Base-by-base conservation (phyloP, 2,888 invertebrate species). In the Meganola albula region DNA sequence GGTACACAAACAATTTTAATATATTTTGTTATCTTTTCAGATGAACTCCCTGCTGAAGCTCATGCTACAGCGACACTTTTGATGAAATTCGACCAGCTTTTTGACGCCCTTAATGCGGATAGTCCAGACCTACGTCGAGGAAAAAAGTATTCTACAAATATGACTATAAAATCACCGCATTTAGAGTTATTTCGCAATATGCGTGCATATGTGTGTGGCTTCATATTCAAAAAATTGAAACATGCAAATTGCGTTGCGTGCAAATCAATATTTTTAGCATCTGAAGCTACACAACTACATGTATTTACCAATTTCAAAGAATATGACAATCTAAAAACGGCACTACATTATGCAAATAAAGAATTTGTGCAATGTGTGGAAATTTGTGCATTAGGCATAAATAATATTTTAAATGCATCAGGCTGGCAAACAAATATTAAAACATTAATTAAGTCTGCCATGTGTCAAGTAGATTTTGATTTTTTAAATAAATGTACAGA, bases 31-130 rank as follows among this genome's bases (percentile, higher is more conserved):
- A 5, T 12, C 22, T 10, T 13, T 22, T 9, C 6, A 16, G 14
- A 10, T 8, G 6, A 16, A n/a, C 2, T 5, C 10, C 5, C 9
- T 14, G 16, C 9, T 6, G 28, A 5, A 11, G 10, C 12, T 3
- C 18, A 10, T 10, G 35, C 32, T 1, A 53, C 50, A 10, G 48
- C 47, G 10, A 26, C 29, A 31, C 18, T 48, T 3, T 14, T 48
- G 8, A 1, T 21, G 20, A 44, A 44, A 8, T 40, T 48, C 29
- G 53, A 50, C 26, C 24, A 45, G 11, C 9, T 50, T 9, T 54
- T 51, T 40, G 51, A 49, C 25, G 9, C 20, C 12, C 13, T 54
- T 1, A 51, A 49, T 10, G 24, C 31, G 1, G 34, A 32, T 5
- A 33, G 33, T 3, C 26, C 40, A 2, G 43, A 48, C 26, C 10